A percentile compares a stretch with the other conserved stretches of the same genome.
Conservation (phyloP, 1,140 invertebrate species). For the Ceratina calcarata region DNA sequence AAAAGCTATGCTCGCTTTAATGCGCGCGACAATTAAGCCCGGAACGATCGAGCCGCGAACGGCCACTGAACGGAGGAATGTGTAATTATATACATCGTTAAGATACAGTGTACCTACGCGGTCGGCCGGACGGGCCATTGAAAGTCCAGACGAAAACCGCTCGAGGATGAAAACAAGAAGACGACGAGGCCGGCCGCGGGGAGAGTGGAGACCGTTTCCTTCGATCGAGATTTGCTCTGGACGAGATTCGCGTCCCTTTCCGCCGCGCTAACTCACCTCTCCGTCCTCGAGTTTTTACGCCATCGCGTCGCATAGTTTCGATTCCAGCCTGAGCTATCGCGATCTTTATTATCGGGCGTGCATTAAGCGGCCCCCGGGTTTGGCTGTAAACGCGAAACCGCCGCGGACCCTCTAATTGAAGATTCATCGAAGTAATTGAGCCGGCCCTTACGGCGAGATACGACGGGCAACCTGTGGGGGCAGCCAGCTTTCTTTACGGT, state of each 20-base stretch:
- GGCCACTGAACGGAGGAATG: conserved; percentile 20
- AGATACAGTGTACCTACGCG: not conserved
- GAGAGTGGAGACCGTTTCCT: not conserved
- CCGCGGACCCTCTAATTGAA: conserved; percentile 63
- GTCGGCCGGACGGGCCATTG: too few relatives aligned
- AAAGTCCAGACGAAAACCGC: not conserved
- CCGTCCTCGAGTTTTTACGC: conserved; percentile 39
- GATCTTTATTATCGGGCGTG: conserved; percentile 62
- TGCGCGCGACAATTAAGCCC: conserved; percentile 11
- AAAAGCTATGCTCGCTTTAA: conserved; percentile 28
- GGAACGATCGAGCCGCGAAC: conserved; percentile 9
- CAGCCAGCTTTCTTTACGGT: conserved; percentile 36
- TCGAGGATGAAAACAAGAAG: not conserved
- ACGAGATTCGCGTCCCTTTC: conserved; percentile 8
- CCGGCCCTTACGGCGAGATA: conserved; percentile 57
- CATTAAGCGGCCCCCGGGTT: conserved; percentile 37
- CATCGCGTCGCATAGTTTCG: conserved; percentile 30
- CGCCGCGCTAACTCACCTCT: conserved; percentile 1
- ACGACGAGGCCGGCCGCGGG: too few relatives aligned
- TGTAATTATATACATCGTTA: conserved; percentile 47
- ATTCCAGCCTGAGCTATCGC: conserved; percentile 35
- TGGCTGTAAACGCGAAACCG: conserved; percentile 61
- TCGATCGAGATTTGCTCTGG: conserved; percentile 10
- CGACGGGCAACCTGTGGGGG: not conserved
- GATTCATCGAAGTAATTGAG: conserved; percentile 71